Base-by-base conservation (phyloP, 2,113 vertebrate genomes). In the Elaphurus davidianus region DNA sequence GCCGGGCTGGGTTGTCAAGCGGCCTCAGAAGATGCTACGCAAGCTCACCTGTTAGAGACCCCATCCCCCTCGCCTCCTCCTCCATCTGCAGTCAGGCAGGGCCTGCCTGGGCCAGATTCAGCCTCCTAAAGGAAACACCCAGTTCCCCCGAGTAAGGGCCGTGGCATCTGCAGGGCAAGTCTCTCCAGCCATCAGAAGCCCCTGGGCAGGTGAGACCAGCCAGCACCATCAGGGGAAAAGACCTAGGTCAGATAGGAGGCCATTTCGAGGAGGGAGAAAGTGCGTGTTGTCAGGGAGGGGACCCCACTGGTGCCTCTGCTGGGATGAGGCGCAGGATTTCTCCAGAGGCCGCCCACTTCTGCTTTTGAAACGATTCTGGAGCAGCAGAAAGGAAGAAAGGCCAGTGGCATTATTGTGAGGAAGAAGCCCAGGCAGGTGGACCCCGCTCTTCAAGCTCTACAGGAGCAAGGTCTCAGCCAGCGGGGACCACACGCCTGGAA, bases 1-100 rank as follows among this genome's bases (percentile, higher is more conserved):
- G 5, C 43, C 0, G 0, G 40, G 40, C 45, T 21, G 9, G 1
- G 12, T 12, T 5, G 0, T 2, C 2, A 1, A 28, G 36, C 9
- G 6, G 59, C 76, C 90, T 15, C 30, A 1, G 71, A 14, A 50
- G 86, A 43, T 0, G 1, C 33, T 19, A 86, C 0, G 0, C 28
- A 36, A 36, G 21, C 57, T 57, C 33, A 13, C 28, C 45, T n/a
- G 0, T 28, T 30, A 67, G 25, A 55, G 64, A 82, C 4, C 7
- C 13, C 0, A 3, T 19, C 52, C 57, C 43, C n/a, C 1, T 43
- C 8, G 0, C 62, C 57, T 7, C 90, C 19, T 3, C 4, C 71
- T 40, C 54, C 7, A 12, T 5, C 47, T 50, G 91, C 91, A 30
- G 10, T 55, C 17, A 25, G 0, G 0, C 43, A 43, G 54, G 12